These are phyloP conservation scores for Linyphia triangularis DNA, from an alignment of 2,888 invertebrate species.

Conservation along the genomic window DNA sequence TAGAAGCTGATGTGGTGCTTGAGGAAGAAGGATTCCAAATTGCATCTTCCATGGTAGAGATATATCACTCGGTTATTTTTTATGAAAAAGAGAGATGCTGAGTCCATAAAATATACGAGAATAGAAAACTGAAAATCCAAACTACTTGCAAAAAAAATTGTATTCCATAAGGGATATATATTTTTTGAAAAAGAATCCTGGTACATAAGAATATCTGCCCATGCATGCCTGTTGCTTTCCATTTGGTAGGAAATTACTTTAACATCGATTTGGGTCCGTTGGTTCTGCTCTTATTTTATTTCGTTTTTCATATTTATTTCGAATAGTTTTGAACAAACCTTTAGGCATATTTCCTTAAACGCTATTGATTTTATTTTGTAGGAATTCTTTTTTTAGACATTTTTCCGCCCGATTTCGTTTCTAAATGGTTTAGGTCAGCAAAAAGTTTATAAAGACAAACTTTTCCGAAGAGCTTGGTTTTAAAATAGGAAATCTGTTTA, in stretches of 20 bases:
- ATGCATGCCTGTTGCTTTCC: conserved; percentile 42
- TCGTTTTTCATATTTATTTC: not conserved
- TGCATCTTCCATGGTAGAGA: not conserved
- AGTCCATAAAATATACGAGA: not conserved
- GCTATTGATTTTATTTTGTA: conserved; percentile 27
- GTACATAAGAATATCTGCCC: not conserved
- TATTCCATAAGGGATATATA: not conserved
- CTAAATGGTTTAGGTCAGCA: not conserved
- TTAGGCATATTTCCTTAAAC: conserved; percentile 22
- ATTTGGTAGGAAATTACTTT: conserved; percentile 44
- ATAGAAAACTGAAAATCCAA: not conserved
- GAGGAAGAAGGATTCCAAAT: not conserved
- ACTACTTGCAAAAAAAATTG: not conserved
- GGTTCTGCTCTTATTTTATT: not conserved
- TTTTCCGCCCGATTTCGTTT: not conserved
- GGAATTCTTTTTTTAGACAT: not conserved
- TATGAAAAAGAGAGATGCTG: not conserved
- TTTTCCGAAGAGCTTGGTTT: not conserved
- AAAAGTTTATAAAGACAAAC: not conserved
- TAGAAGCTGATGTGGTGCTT: conserved; percentile 3
- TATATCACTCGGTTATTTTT: not conserved
- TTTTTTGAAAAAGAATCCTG: not conserved
- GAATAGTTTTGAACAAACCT: not conserved
- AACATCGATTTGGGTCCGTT: conserved; percentile 29
- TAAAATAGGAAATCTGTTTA: too few relatives aligned